Conservation (phyloP, 2,113 vertebrate genomes). For the Ptyas mucosa region DNA sequence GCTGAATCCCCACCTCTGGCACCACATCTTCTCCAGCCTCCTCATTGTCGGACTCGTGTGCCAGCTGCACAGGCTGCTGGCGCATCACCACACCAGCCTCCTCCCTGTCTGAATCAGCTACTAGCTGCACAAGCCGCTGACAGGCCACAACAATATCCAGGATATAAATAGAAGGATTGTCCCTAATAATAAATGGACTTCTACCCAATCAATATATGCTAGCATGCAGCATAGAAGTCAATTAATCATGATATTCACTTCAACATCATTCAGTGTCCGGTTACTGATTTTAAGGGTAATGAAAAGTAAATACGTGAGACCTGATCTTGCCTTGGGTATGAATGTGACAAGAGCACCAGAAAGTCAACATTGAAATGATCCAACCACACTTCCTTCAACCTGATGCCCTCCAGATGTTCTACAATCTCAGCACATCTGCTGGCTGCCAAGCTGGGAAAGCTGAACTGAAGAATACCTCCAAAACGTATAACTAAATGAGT, state of each 20-base stretch:
- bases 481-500: neutral
- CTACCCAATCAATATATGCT: slow-evolving; percentile 64
- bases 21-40: too few species aligned
- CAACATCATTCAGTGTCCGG: slow-evolving; percentile 61
- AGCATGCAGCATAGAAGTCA: slow-evolving; percentile 65
- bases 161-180: slow-evolving; percentile 58
- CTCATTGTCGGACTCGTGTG: too few species aligned
- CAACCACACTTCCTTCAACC: neutral
- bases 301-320: slow-evolving; percentile 57
- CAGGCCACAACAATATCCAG: slow-evolving; percentile 17
- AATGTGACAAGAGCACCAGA: neutral
- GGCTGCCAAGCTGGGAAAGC: neutral
- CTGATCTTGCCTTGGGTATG: neutral
- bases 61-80: too few species aligned
- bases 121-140: too few species aligned
- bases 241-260: slow-evolving; percentile 68
- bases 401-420: neutral
- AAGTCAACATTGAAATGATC: neutral
- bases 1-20: too few species aligned
- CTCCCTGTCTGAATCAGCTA: too few species aligned
- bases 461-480: neutral
- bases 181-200: slow-evolving; percentile 50
- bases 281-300: slow-evolving; percentile 69
- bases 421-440: neutral
- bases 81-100: too few species aligned